phyloP scores from a whole-genome alignment of 2,888 invertebrate genomes.

The Perizoma affinitatum region DNA sequence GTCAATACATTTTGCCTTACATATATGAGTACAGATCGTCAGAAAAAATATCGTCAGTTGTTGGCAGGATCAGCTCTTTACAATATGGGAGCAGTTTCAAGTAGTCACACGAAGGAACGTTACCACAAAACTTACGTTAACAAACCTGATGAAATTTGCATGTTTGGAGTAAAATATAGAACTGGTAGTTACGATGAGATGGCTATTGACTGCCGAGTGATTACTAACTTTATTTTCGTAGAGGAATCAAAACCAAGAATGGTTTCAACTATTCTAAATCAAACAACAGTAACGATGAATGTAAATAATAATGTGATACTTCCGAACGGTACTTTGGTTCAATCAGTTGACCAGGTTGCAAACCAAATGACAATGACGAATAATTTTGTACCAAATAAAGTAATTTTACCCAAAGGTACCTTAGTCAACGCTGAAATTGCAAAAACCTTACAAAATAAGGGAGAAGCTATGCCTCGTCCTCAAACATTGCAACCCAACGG shows the following conservation, averaged over 20 bases:
- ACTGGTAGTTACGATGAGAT: constrained; percentile 14
- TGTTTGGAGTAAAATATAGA: constrained; percentile 10
- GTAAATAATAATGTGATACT: neutral
- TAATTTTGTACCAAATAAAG: constrained; percentile 1
- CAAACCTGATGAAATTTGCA: constrained; percentile 20
- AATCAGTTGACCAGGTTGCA: neutral
- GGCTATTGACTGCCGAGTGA: constrained; percentile 16
- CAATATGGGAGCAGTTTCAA: constrained; percentile 16
- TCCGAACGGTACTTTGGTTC: constrained; percentile 3
- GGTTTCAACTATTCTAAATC: neutral
- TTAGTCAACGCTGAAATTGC: constrained; percentile 5
- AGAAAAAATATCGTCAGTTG: constrained; percentile 9
- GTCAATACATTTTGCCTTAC: constrained; percentile 13
- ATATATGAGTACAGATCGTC: constrained; percentile 16
- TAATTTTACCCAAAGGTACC: constrained; percentile 22
- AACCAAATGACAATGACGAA: constrained; percentile 2
- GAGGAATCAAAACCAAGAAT: constrained; percentile 6
- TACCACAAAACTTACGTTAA: constrained; percentile 9
- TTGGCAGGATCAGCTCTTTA: constrained; percentile 21
- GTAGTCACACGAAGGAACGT: neutral
- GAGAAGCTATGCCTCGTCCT: neutral
- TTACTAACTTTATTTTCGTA: constrained; percentile 16
- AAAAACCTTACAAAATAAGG: neutral
- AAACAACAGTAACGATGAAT: neutral
- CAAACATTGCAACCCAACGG: constrained; percentile 11